Evolutionary conservation across 2,888 invertebrate genomes (phyloP), one percentile per base, ranked within the genome.

Genomic region (Spilosoma lubricipeda): DNA sequence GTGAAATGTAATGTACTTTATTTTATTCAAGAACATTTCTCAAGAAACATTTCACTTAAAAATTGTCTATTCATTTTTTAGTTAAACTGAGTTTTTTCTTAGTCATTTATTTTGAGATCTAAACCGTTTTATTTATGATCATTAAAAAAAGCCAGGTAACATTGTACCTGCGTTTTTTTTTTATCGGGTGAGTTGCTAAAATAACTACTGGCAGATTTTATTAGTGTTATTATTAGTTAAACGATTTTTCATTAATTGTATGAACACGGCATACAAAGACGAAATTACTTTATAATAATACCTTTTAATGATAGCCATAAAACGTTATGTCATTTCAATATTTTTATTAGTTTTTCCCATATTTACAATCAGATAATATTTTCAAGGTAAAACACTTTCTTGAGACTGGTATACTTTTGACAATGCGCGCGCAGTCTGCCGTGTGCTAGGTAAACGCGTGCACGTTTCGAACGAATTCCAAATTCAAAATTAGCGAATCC

Each of bases 381-480:
- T 42, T 67, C 69, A 68, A 71, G 73, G 67, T 65, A 76, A 71
- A 56, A 39, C 30, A 70, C 39, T 64, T 70, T 75, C 64, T 67
- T 67, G 68, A 72, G 33, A 71, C 74, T 87, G 84, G 88, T 85
- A 87, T 69, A 56, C 69, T 33, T 69, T 69, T 83, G 63, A 13
- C 48, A 27, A 45, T 36, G 72, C 79, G 81, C 81, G 85, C 87
- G 87, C 92, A 93, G 93, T 93, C 82, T 77, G 80, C 88, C 87
- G 89, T 89, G 89, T 86, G 90, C 82, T 93, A 93, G 93, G 93
- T 93, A 91, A 85, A 86, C 80, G 77, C 73, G 85, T 86, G 90
- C 91, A 92, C 93, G 93, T 85, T 70, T 82, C 80, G 74, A 75
- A 75, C 80, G 76, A 78, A 67, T 82, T 85, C 80, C 73, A 82